Evolutionary conservation across 1,140 invertebrate species (phyloP).

Genomic region (Papilio glaucus): DNA sequence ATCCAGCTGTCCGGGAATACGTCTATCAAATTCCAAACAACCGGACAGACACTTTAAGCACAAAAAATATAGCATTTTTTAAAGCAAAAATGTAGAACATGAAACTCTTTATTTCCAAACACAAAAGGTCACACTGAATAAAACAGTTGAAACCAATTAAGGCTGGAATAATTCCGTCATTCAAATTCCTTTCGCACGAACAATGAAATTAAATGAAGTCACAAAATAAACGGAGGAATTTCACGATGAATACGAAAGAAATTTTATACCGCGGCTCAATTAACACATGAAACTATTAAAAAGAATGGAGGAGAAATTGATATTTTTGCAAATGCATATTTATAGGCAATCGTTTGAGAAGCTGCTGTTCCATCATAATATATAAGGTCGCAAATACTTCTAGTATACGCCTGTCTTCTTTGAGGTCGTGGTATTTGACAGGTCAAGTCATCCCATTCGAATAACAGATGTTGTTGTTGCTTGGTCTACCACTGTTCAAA

Average conservation of each 20-base stretch:
- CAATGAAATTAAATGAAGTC: slow-evolving; percentile 27
- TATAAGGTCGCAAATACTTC: too few relatives aligned
- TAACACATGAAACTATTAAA: slow-evolving; percentile 1
- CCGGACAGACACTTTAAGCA: not conserved
- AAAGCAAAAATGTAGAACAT: slow-evolving; percentile 9
- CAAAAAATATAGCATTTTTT: not conserved
- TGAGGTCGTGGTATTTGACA: too few relatives aligned
- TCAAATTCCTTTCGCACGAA: slow-evolving; percentile 25
- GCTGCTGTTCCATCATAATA: too few relatives aligned
- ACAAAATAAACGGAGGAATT: slow-evolving; percentile 27
- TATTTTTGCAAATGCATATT: too few relatives aligned
- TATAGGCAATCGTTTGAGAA: too few relatives aligned
- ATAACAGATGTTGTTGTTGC: too few relatives aligned
- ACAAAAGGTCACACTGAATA: slow-evolving; percentile 14
- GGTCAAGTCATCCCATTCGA: too few relatives aligned
- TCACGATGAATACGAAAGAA: slow-evolving; percentile 18
- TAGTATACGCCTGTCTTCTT: too few relatives aligned
- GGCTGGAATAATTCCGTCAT: slow-evolving; percentile 24
- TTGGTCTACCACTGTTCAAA: too few relatives aligned
- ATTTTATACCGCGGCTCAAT: slow-evolving; percentile 18
- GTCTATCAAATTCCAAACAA: not conserved
- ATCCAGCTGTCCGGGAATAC: not conserved
- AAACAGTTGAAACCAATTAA: slow-evolving; percentile 25
- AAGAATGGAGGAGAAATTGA: not conserved
- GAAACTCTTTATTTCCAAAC: slow-evolving; percentile 20